Conservation (phyloP, 2,888 invertebrate species). For the Mesorhabditis belari region DNA sequence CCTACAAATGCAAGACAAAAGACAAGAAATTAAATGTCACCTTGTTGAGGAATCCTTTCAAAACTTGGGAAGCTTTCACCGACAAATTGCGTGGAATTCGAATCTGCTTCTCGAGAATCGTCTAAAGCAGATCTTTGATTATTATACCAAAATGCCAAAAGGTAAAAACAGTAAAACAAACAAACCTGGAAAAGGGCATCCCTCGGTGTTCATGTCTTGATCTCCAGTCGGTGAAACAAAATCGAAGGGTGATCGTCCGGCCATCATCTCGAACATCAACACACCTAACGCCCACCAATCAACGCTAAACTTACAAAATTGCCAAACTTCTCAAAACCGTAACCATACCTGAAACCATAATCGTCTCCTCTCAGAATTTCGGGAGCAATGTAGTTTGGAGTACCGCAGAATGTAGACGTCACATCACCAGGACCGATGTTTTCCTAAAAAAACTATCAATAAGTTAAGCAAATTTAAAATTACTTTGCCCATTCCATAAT, state of each 20-base stretch:
- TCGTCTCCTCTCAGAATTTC: conserved; percentile 76
- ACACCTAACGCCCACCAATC: conserved; percentile 74
- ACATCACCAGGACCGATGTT: conserved; percentile 88
- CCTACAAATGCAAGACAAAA: conserved; percentile 57
- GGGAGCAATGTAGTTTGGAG: conserved; percentile 97
- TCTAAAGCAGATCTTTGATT: no score
- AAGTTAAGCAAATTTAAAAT: neutral
- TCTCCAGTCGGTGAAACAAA: conserved; percentile 85
- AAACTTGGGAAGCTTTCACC: conserved; percentile 89
- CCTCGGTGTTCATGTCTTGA: conserved; percentile 95
- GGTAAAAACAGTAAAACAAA: no score
- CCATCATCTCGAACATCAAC: conserved; percentile 84
- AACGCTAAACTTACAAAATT: conserved; percentile 64
- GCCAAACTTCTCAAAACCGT: conserved; percentile 57
- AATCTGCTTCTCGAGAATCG: conserved; percentile 96
- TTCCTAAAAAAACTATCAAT: conserved; percentile 61
- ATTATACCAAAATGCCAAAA: no score
- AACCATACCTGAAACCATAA: conserved; percentile 53
- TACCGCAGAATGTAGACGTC: conserved; percentile 83
- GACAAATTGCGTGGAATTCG: conserved; percentile 94
- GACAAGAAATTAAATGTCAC: conserved; percentile 38
- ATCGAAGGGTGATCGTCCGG: conserved; percentile 95
- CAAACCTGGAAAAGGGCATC: conserved; percentile 95
- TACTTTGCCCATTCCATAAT: conserved; percentile 93
- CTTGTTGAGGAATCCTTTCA: conserved; percentile 96